A percentile compares a stretch with the other conserved stretches of the same genome.
phyloP scores from a whole-genome alignment of 2,113 vertebrate genomes.

The Epinephelus cyanopodus region DNA sequence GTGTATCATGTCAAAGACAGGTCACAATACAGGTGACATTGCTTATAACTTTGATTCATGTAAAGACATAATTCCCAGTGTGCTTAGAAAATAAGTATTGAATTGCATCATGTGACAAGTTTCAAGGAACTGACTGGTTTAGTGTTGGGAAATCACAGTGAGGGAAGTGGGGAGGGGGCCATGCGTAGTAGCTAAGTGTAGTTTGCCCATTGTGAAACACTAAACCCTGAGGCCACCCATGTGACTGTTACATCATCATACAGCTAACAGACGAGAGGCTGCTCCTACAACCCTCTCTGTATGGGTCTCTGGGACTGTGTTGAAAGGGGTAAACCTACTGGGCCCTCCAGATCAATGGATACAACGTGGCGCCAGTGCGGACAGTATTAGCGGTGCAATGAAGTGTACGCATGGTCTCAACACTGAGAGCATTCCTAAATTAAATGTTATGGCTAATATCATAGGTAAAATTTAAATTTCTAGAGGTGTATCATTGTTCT shows the following conservation, averaged over 20 bases:
- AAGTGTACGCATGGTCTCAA: too few species aligned
- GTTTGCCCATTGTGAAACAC: constrained; percentile 19
- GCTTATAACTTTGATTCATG: not conserved
- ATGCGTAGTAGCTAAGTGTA: not conserved
- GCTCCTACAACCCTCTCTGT: constrained; percentile 8
- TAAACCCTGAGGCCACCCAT: constrained; percentile 16
- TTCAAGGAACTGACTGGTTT: not conserved
- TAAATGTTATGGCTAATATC: not conserved
- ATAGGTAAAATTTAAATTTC: not conserved
- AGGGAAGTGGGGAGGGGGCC: not conserved
- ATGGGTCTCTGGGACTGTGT: not conserved
- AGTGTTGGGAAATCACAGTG: not conserved
- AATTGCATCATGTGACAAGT: not conserved
- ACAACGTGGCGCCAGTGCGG: not conserved
- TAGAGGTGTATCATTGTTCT: not conserved
- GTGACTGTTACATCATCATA: constrained; percentile 26
- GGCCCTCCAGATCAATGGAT: not conserved
- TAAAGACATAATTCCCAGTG: not conserved
- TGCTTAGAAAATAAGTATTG: not conserved
- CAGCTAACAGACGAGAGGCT: not conserved
- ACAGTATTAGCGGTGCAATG: not conserved
- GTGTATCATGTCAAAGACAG: not conserved
- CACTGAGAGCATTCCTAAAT: not conserved
- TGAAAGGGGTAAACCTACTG: not conserved
- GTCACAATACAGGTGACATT: not conserved